These are phyloP conservation scores for Parnassius smintheus DNA, from an alignment of 2,888 invertebrate species.

Conservation along the genomic window DNA sequence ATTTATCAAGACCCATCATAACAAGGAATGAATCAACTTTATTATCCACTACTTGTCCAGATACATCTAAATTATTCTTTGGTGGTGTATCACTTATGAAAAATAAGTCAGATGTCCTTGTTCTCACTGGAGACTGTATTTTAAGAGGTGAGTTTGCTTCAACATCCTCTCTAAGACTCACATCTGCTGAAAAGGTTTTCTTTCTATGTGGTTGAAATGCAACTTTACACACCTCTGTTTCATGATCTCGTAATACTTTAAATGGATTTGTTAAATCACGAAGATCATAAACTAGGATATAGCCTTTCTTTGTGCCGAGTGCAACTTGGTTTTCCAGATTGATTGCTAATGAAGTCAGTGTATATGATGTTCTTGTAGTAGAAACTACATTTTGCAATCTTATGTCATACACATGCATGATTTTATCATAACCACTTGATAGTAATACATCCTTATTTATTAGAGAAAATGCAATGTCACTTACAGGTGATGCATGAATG, in stretches of 20 bases:
- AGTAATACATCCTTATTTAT: conserved; percentile 78
- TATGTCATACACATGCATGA: conserved; percentile 81
- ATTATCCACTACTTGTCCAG: conserved; percentile 46
- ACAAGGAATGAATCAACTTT: conserved; percentile 70
- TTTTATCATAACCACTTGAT: conserved; percentile 79
- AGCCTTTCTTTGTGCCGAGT: conserved; percentile 79
- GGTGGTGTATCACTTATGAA: conserved; percentile 64
- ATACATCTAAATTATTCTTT: conserved; percentile 43
- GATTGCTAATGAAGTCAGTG: conserved; percentile 65
- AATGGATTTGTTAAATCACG: conserved; percentile 73
- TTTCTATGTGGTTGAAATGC: conserved; percentile 68
- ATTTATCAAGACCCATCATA: conserved; percentile 68
- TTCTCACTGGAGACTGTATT: conserved; percentile 48
- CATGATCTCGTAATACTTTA: conserved; percentile 73
- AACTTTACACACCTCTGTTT: conserved; percentile 69
- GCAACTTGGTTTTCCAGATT: conserved; percentile 75
- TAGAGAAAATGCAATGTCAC: conserved; percentile 78
- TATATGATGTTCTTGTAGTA: conserved; percentile 60
- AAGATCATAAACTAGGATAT: conserved; percentile 77
- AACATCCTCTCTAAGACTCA: conserved; percentile 67
- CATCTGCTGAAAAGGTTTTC: conserved; percentile 56
- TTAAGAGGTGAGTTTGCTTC: conserved; percentile 51
- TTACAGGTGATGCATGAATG: conserved; percentile 81
- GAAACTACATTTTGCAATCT: conserved; percentile 70
- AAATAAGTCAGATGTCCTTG: conserved; percentile 65